Base-by-base conservation (phyloP, 2,888 invertebrate genomes). In the Scrobipalpa atriplicella region DNA sequence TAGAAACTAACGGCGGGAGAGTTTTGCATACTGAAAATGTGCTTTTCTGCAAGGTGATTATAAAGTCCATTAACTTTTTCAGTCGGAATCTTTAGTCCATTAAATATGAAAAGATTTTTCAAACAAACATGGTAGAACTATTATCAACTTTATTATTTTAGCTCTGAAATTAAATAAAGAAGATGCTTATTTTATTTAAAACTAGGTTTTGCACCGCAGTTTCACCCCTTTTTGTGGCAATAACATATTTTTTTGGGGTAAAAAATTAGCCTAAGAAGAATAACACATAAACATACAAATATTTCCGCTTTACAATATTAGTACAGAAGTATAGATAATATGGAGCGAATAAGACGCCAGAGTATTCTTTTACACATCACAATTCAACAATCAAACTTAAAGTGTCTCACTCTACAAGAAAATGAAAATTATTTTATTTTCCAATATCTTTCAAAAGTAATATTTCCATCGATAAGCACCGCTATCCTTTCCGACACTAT, bases 391-490 rank as follows among this genome's bases (percentile, higher is more conserved):
- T n/a, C 29, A 29, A 5, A 29, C 29, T 29, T 29, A 5, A 29
- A 29, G 5, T 29, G 29, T 29, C 29, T 29, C 29, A 3, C 29
- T 29, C 5, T 29, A 29, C 29, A 29, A 29, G 29, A 29, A 29
- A 29, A 29, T 29, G 29, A 29, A 29, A 3, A 29, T 29, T 3
- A 29, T 29, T 29, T 5, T 29, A 5, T 47, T 8, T 39, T 8
- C 39, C 9, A n/a, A 6, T 16, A n/a, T 16, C 5, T 10, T 16
- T 8, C 3, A 7, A 3, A 43, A n/a, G 8, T 47, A 16, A 16
- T 16, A 47, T 47, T 47, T 47, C 47, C 16, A 54, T 54, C 54
- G 54, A 54, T 54, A 54, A 54, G 21, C 9, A 21, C 21, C 3
- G 16, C 11, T 10, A 54, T 56, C n/a, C 56, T 18, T 18, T 7